phyloP scores from a whole-genome alignment of 1,140 invertebrate species.

The Cecropterus lyciades region DNA sequence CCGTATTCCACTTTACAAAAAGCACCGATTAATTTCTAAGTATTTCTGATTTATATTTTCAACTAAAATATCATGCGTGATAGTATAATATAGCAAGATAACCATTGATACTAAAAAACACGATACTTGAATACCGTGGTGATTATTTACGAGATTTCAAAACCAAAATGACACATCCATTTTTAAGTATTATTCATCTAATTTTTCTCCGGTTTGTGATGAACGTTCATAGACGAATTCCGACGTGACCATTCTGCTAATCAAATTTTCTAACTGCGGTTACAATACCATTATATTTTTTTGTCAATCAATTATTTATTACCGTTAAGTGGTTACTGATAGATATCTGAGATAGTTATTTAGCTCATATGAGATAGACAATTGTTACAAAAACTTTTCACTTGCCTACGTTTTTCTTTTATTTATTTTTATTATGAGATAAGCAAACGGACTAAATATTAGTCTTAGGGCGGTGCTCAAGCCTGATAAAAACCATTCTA shows the following conservation, averaged over 20 bases:
- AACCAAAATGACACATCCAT: conserved; percentile 48
- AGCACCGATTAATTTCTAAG: too few species aligned
- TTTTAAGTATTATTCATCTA: conserved; percentile 21
- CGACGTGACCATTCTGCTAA: conserved; percentile 81
- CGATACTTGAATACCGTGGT: too few species aligned
- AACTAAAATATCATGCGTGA: too few species aligned
- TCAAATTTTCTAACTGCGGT: conserved; percentile 83
- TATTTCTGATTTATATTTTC: too few species aligned
- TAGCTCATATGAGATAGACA: conserved; percentile 30
- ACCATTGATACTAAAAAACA: too few species aligned
- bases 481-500: too few species aligned
- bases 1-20: too few species aligned
- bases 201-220: conserved; percentile 39
- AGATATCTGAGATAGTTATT: conserved; percentile 51
- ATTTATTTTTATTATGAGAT: not conserved
- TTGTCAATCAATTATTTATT: conserved; percentile 77
- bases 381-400: conserved; percentile 22
- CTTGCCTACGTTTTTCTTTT: conserved; percentile 25
- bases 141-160: too few species aligned
- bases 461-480: too few species aligned
- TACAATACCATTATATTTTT: conserved; percentile 79
- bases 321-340: conserved; percentile 74
- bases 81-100: too few species aligned
- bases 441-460: too few species aligned
- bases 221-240: conserved; percentile 68